Evolutionary conservation across 2,113 vertebrate genomes (phyloP).

Genomic region (Anoplopoma fimbria): DNA sequence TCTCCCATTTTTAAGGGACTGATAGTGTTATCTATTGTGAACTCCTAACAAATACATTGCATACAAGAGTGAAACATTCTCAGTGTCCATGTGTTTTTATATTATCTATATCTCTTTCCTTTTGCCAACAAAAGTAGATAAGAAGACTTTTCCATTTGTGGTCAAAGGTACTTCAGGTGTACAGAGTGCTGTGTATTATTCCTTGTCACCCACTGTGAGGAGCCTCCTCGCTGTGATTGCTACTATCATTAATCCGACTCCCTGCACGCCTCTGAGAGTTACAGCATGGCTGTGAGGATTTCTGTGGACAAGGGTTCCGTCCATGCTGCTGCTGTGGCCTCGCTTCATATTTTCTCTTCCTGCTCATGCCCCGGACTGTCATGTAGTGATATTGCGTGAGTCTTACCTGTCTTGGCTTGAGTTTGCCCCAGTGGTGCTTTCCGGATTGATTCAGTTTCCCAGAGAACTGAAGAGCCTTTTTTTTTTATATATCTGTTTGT

Average conservation of each 20-base stretch:
- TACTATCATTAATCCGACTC: conserved; percentile 61
- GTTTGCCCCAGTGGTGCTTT: conserved; percentile 55
- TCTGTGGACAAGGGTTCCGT: conserved; percentile 49
- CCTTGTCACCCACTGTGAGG: conserved; percentile 13
- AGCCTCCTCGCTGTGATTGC: conserved; percentile 25
- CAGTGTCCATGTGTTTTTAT: not conserved
- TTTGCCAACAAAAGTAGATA: not conserved
- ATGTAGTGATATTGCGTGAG: conserved; percentile 49
- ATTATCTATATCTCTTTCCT: not conserved
- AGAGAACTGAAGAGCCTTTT: conserved; percentile 18
- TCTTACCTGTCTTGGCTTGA: conserved; percentile 52
- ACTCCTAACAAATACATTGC: not conserved
- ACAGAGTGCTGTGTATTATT: conserved; percentile 24
- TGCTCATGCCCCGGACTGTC: conserved; percentile 30
- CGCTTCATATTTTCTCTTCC: conserved; percentile 41
- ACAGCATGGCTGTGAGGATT: conserved; percentile 61
- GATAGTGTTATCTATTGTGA: not conserved
- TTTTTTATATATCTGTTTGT: conserved; percentile 5
- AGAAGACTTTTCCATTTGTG: not conserved
- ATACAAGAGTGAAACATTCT: not conserved
- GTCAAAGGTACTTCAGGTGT: not conserved
- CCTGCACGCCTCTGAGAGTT: conserved; percentile 56
- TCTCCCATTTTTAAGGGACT: not conserved
- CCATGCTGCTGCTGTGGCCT: conserved; percentile 54
- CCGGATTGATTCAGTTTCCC: conserved; percentile 47